These are phyloP conservation scores for Hirudo medicinalis DNA, from an alignment of 1,140 invertebrate species.

Conservation along the genomic window DNA sequence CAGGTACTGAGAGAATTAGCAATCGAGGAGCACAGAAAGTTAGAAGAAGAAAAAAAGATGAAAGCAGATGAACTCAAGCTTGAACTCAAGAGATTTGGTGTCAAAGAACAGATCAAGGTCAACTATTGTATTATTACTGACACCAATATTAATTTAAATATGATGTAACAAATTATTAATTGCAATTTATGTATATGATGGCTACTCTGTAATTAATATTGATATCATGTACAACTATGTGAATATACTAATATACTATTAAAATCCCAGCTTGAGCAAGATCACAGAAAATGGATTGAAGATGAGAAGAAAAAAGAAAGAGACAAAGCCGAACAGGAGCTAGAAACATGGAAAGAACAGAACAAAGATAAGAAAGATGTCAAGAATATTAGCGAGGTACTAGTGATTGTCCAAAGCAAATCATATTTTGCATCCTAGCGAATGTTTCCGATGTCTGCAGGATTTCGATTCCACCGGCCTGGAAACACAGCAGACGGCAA, in stretches of 20 bases:
- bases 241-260: too few relatives aligned
- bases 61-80: conserved; percentile 31
- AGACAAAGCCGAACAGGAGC: conserved; percentile 51
- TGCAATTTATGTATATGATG: conserved; percentile 8
- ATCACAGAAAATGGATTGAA: conserved; percentile 44
- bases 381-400: not conserved
- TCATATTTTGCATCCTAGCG: too few relatives aligned
- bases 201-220: not conserved
- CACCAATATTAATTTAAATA: not conserved
- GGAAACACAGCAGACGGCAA: too few relatives aligned
- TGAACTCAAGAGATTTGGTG: conserved; percentile 29
- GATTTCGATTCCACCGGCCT: too few relatives aligned
- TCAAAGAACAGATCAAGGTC: conserved; percentile 36
- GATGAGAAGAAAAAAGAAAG: conserved; percentile 44
- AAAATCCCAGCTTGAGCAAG: conserved; percentile 47
- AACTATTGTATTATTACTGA: conserved; percentile 3
- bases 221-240: not conserved
- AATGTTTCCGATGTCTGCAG: too few relatives aligned
- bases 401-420: too few relatives aligned
- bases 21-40: conserved; percentile 26
- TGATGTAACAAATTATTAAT: not conserved
- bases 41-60: conserved; percentile 27
- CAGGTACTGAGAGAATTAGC: conserved; percentile 28
- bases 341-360: conserved; percentile 52
- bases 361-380: conserved; percentile 29